Evolutionary conservation across 2,888 invertebrate genomes (phyloP), one percentile per base, ranked within the genome.

Genomic region (Alloscopus bannaensis): DNA sequence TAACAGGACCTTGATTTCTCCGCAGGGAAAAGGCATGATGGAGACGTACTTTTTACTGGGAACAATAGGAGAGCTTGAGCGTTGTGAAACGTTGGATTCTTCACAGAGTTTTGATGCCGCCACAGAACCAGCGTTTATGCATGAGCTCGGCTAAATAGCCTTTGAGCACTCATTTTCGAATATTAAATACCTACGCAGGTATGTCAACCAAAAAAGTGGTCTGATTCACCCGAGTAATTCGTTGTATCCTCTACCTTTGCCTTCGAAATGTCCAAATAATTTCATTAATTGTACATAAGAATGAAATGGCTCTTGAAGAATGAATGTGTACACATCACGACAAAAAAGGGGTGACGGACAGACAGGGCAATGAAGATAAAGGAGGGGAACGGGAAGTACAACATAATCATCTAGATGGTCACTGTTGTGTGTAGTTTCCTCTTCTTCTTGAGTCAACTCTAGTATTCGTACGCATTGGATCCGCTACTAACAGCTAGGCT

Each of bases 21-120:
- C 87, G 6, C 87, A 95, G 95, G 96, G 96, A 0, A 96, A 96
- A 89, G 96, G 96, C 0, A 91, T 94, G 68, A 93, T 96, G 93
- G 92, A 93, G 85, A 96, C 96, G 0, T 94, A 94, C 87, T 96
- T 95, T 95, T 89, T 96, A 52, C 91, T 92, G 0, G 93, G 93
- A 85, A 93, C 93, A 87, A 93, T 94, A 86, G 94, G 94, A 31
- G 72, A 60, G 22, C 26, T 79, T 2, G 72, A 78, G 11, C 57
- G 71, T 6, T 71, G 78, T 20, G 66, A 78, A 59, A 66, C 78
- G 0, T 16, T 78, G 18, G 78, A 78, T 42, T 78, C 78, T 11
- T 18, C 65, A 2, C 71, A 78, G 42, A 78, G 71, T 29, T 85
- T 87, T 68, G 86, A 87, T 60, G 83, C 80, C 6, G 59, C 64